phyloP scores from a whole-genome alignment of 2,888 invertebrate genomes.

The Kryphioiulus occultus region DNA sequence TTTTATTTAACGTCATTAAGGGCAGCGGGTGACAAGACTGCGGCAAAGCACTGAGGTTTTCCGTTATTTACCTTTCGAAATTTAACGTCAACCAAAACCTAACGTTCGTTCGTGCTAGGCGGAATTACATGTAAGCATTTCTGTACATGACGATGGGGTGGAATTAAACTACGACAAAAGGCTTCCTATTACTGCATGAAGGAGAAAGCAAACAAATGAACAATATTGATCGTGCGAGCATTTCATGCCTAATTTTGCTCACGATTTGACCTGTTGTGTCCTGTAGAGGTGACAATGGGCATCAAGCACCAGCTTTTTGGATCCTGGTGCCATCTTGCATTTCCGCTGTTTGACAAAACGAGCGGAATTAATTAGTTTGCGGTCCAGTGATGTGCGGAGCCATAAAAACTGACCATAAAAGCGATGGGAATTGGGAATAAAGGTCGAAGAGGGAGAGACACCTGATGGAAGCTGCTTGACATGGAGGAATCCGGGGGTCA shows the following conservation, averaged over 20 bases:
- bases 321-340: background rate
- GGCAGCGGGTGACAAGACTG: background rate
- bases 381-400: background rate
- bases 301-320: background rate
- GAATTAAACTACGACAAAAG: background rate
- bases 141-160: background rate
- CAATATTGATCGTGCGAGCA: background rate
- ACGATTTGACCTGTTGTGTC: background rate
- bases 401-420: background rate
- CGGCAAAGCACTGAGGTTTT: background rate
- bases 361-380: slow-evolving; percentile 36
- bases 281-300: background rate
- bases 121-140: background rate
- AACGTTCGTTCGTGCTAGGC: background rate
- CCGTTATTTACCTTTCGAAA: background rate
- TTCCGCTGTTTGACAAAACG: background rate
- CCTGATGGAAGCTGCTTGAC: background rate
- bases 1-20: too few species aligned
- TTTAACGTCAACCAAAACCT: background rate
- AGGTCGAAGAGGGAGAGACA: background rate
- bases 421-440: background rate
- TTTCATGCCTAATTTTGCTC: background rate
- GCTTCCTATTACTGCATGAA: background rate
- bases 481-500: background rate
- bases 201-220: background rate